Evolutionary conservation across 2,888 invertebrate species (phyloP), one percentile per base, ranked within the genome.

Genomic region (Schizaphis graminum): DNA sequence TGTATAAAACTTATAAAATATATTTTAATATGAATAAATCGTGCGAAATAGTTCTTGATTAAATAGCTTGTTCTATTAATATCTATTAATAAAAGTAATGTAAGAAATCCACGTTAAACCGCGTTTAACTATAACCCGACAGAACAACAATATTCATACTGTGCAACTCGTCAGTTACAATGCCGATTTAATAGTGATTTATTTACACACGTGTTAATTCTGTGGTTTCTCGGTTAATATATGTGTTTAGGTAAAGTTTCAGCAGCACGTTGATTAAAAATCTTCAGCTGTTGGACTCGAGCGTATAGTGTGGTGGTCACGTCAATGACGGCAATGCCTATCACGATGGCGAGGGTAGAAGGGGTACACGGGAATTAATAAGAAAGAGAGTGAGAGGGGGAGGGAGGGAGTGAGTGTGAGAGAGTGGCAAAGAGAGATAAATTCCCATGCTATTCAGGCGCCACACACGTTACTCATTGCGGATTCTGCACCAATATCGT

Each of bases 401-500:
- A 10, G 47, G 35, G 41, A 61, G 16, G 49, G 47, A 57, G 2
- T 3, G 24, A 47, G 28, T 35, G 44, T 13, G 61, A 61, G 88
- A 88, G n/a, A 67, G n/a, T 77, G 77, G 77, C 77, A 53, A 53
- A 67, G 35, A 90, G 35, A 57, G 35, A 92, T 67, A n/a, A 91
- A 94, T 94, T 94, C 94, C 86, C 91, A 90, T 61, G 93, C 57
- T 85, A 26, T 85, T 93, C 93, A 61, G 53, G 91, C 91, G 91
- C 90, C 94, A 94, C 94, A 94, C 91, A 91, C 94, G 94, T 86
- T 91, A 94, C 94, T 94, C 91, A 94, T 94, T 94, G 91, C 86
- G 90, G 94, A 94, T 94, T 91, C 94, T 94, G 67, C 91, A 91
- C 91, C 91, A 94, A 94, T 94, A 94, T 94, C 94, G 94, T 91